Conservation (phyloP, 2,888 invertebrate species). For the Omphaloscelis lunosa region DNA sequence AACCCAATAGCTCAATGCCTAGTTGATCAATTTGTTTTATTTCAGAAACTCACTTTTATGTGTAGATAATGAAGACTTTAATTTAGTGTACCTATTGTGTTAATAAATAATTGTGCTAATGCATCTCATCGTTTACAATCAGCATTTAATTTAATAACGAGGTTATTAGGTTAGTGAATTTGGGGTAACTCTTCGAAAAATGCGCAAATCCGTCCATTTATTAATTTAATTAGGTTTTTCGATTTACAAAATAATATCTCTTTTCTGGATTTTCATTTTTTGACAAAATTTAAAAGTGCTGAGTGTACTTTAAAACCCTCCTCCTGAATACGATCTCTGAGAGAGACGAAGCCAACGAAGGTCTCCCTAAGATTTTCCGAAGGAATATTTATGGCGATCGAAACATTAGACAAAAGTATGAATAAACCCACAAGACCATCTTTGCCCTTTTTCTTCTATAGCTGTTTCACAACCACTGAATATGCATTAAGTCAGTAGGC, state of each 20-base stretch:
- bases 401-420: neutral
- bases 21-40: slow-evolving; percentile 87
- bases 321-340: neutral
- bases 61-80: slow-evolving; percentile 96
- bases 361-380: neutral
- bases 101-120: neutral
- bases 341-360: neutral
- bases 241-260: neutral
- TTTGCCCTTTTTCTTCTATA: neutral
- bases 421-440: neutral
- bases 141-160: slow-evolving; percentile 7
- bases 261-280: neutral
- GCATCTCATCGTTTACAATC: neutral
- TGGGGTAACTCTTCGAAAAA: neutral
- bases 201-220: neutral
- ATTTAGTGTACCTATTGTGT: slow-evolving; percentile 21
- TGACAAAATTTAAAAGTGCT: neutral
- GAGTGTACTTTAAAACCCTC: neutral
- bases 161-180: slow-evolving; percentile 9
- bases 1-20: too few relatives aligned
- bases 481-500: neutral
- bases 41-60: slow-evolving; percentile 93
- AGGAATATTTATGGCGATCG: neutral
- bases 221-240: neutral
- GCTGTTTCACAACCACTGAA: neutral